These are phyloP conservation scores for Proctacanthus coquilletti DNA, from an alignment of 1,140 invertebrate genomes.

Conservation along the genomic window DNA sequence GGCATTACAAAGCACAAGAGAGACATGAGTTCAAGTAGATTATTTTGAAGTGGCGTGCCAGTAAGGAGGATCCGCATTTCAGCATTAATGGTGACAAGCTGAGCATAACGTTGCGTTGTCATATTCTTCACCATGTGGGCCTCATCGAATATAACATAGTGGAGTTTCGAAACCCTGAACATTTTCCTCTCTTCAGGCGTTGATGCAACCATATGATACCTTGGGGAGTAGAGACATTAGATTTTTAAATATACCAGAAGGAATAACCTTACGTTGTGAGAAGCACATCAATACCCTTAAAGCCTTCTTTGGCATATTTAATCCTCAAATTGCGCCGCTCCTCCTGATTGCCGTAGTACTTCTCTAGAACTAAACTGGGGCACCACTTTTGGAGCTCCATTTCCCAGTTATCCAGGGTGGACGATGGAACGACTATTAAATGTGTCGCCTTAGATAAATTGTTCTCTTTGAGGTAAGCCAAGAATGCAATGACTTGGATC, in stretches of 20 bases:
- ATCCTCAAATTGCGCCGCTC: conserved; percentile 63
- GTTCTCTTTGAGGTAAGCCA: conserved; percentile 72
- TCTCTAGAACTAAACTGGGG: conserved; percentile 57
- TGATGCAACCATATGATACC: conserved; percentile 62
- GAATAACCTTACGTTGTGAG: conserved; percentile 51
- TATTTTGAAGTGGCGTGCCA: conserved; percentile 91
- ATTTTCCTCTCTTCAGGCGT: conserved; percentile 78
- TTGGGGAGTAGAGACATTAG: conserved; percentile 6
- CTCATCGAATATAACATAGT: conserved; percentile 93
- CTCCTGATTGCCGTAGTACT: conserved; percentile 79
- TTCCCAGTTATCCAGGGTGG: conserved; percentile 84
- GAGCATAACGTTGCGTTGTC: conserved; percentile 77
- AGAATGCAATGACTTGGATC: conserved; percentile 77
- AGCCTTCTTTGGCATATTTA: conserved; percentile 55
- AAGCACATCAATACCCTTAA: conserved; percentile 65
- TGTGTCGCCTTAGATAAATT: conserved; percentile 54
- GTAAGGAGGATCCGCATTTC: conserved; percentile 70
- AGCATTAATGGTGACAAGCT: conserved; percentile 77
- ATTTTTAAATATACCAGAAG: conserved; percentile 16
- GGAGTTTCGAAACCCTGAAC: conserved; percentile 74
- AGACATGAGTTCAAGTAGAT: conserved; percentile 89
- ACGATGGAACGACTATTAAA: conserved; percentile 82
- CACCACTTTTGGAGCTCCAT: conserved; percentile 74
- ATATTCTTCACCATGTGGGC: conserved; percentile 98
- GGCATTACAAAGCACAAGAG: conserved; percentile 93